These are phyloP conservation scores for Parascotia fuliginaria DNA, from an alignment of 2,888 invertebrate genomes.

Conservation along the genomic window DNA sequence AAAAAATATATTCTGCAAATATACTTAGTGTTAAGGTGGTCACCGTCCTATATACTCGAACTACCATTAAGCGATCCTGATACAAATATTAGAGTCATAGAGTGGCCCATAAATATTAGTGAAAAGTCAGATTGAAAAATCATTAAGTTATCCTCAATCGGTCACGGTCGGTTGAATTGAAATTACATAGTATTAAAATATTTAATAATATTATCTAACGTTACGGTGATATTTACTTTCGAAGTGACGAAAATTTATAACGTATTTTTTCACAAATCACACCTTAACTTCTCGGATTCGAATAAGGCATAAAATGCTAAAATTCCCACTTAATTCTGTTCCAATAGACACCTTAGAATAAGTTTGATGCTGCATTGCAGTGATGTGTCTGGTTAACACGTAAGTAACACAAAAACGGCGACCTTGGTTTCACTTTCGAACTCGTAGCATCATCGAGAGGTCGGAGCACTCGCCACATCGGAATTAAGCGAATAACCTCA, in stretches of 20 bases:
- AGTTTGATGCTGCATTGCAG: constrained; percentile 49
- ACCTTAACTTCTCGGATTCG: too few relatives aligned
- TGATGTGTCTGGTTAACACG: constrained; percentile 39
- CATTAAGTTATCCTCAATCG: not conserved
- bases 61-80: too few relatives aligned
- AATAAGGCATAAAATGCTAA: too few relatives aligned
- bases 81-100: too few relatives aligned
- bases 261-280: too few relatives aligned
- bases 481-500: constrained; percentile 33
- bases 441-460: constrained; percentile 53
- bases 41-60: too few relatives aligned
- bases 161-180: constrained; percentile 14
- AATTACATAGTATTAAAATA: constrained; percentile 37
- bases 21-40: too few relatives aligned
- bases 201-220: constrained; percentile 47
- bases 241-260: not conserved
- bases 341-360: not conserved
- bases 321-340: too few relatives aligned
- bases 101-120: too few relatives aligned
- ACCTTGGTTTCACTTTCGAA: constrained; percentile 73
- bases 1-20: too few relatives aligned
- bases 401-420: constrained; percentile 29
- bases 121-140: too few relatives aligned
- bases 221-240: not conserved
- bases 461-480: constrained; percentile 53